Conservation (phyloP, 2,797 vertebrate genomes). For the Perodicticus potto region DNA sequence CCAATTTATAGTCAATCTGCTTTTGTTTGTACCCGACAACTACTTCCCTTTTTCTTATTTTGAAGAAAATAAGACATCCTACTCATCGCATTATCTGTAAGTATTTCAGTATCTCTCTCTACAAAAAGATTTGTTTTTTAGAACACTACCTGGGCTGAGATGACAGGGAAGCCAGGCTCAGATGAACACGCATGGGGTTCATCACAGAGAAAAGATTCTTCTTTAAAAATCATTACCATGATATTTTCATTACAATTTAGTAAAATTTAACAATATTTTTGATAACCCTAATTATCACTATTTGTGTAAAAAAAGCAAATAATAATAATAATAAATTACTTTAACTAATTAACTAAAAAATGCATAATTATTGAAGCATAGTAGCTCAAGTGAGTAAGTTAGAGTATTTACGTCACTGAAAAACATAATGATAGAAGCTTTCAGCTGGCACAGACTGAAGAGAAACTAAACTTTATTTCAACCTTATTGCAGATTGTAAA, state of each 20-base stretch:
- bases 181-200: too few species aligned
- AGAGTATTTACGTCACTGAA: not conserved
- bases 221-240: not conserved
- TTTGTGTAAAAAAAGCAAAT: slow-evolving; percentile 12
- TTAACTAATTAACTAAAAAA: slow-evolving; percentile 43
- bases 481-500: slow-evolving; percentile 93
- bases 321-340: not conserved
- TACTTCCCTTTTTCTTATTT: not conserved
- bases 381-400: not conserved
- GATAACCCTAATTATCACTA: not conserved
- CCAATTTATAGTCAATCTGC: not conserved
- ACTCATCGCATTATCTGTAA: not conserved
- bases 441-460: not conserved
- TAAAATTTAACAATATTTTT: slow-evolving; percentile 40
- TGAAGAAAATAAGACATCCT: not conserved
- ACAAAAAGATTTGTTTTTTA: not conserved
- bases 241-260: not conserved
- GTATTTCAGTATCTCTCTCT: slow-evolving; percentile 20
- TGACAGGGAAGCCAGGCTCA: too few species aligned
- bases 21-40: not conserved
- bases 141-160: too few species aligned
- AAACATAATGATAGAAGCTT: not conserved
- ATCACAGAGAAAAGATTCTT: not conserved
- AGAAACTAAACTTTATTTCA: slow-evolving; percentile 78
- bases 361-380: slow-evolving; percentile 20